Conservation (phyloP, 2,113 vertebrate species). For the Corvus moneduloides region DNA sequence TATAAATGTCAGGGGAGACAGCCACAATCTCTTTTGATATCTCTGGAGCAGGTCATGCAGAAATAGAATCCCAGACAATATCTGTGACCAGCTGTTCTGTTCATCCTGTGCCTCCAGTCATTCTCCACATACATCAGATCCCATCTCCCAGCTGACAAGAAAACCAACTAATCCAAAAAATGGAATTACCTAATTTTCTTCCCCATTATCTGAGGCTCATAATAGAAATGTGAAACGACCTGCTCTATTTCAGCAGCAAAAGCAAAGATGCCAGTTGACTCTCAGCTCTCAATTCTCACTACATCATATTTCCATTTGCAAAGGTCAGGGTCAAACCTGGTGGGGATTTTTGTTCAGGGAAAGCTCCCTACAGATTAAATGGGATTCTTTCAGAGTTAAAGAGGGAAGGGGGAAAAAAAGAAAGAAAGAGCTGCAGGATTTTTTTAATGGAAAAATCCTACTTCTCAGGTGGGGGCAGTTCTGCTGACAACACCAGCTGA, state of each 20-base stretch:
- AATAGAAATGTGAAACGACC: conserved; percentile 47
- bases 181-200: conserved; percentile 58
- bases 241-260: conserved; percentile 35
- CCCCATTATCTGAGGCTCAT: conserved; percentile 35
- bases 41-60: conserved; percentile 43
- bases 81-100: conserved; percentile 48
- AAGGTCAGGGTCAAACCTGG: conserved; percentile 34
- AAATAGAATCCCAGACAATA: conserved; percentile 48
- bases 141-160: conserved; percentile 48
- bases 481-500: not conserved
- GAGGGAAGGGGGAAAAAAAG: not conserved
- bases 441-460: not conserved
- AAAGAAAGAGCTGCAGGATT: not conserved
- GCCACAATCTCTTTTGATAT: conserved; percentile 29
- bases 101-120: conserved; percentile 16
- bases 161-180: conserved; percentile 52
- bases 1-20: conserved; percentile 27
- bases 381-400: conserved; percentile 1
- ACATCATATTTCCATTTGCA: conserved; percentile 49
- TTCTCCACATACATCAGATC: conserved; percentile 32
- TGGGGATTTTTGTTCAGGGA: not conserved
- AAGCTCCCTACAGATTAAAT: conserved; percentile 25
- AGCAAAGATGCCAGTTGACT: conserved; percentile 15
- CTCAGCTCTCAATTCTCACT: conserved; percentile 37
- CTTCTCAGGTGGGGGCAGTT: not conserved